Conservation (phyloP, 2,888 invertebrate species). For the Arrhopalites spinosus region DNA sequence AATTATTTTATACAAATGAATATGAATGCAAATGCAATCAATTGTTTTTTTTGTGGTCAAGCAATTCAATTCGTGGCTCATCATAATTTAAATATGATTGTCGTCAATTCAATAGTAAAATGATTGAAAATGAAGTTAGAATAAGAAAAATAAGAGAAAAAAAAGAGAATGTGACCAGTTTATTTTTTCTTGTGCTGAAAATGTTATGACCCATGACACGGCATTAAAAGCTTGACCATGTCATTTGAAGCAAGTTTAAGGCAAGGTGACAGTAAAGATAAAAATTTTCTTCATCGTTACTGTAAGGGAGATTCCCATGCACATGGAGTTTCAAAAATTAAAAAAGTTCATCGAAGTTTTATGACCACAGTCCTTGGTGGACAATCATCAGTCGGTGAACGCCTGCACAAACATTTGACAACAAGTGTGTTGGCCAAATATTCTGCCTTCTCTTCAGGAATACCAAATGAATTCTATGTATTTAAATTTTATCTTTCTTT, state of each 20-base stretch:
- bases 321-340: conserved; percentile 67
- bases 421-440: conserved; percentile 45
- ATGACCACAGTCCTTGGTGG: conserved; percentile 26
- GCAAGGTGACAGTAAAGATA: conserved; percentile 14
- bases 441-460: conserved; percentile 40
- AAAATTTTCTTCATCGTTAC: too few relatives aligned
- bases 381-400: conserved; percentile 37
- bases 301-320: conserved; percentile 72
- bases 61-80: too few relatives aligned
- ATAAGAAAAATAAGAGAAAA: too few relatives aligned
- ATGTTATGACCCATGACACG: too few relatives aligned
- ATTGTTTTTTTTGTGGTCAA: too few relatives aligned
- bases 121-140: neutral
- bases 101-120: neutral
- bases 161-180: neutral
- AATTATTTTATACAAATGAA: too few relatives aligned
- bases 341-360: conserved; percentile 37
- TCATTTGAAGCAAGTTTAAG: conserved; percentile 43
- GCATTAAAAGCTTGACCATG: conserved; percentile 19
- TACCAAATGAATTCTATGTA: conserved; percentile 42
- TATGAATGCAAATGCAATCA: too few relatives aligned
- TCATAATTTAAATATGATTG: neutral
- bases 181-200: too few relatives aligned
- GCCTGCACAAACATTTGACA: conserved; percentile 43
- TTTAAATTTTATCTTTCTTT: neutral